Evolutionary conservation across 2,113 vertebrate genomes (phyloP).

Genomic region (Alexandromys fortis): DNA sequence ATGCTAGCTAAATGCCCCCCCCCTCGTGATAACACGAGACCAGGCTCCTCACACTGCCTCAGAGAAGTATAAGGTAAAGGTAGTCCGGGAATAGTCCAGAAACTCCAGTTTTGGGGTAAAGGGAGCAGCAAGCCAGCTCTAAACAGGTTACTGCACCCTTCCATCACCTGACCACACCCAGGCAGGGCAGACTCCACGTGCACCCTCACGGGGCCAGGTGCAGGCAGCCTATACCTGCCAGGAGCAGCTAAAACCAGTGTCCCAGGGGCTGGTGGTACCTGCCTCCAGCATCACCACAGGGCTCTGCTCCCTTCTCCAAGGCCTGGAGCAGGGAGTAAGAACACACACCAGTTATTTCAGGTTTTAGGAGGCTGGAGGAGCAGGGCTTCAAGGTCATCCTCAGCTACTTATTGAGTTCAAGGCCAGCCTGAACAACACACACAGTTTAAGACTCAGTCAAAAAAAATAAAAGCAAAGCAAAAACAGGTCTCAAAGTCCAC

Average conservation of each 20-base stretch:
- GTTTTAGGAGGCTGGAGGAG: neutral
- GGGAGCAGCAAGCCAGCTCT: neutral
- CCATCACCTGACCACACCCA: neutral
- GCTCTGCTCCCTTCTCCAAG: neutral
- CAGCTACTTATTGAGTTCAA: neutral
- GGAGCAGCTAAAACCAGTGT: no score
- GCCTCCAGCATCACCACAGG: neutral
- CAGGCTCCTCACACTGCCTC: neutral
- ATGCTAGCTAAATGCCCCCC: neutral
- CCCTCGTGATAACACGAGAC: neutral
- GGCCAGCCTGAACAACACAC: neutral
- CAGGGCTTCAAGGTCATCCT: neutral
- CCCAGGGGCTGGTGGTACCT: neutral
- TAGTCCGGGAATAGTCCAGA: rapidly evolving
- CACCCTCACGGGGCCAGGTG: no score
- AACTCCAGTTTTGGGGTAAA: neutral
- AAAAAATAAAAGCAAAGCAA: neutral
- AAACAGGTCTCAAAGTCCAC: neutral
- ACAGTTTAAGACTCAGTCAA: neutral
- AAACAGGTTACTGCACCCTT: neutral
- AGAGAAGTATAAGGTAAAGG: neutral
- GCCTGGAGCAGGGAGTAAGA: neutral
- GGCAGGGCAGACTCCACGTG: neutral
- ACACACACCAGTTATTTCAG: neutral
- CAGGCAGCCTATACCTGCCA: no score